Evolutionary conservation across 2,113 vertebrate genomes (phyloP), one percentile per base, ranked within the genome.

Genomic region (Choloepus hoffmanni): DNA sequence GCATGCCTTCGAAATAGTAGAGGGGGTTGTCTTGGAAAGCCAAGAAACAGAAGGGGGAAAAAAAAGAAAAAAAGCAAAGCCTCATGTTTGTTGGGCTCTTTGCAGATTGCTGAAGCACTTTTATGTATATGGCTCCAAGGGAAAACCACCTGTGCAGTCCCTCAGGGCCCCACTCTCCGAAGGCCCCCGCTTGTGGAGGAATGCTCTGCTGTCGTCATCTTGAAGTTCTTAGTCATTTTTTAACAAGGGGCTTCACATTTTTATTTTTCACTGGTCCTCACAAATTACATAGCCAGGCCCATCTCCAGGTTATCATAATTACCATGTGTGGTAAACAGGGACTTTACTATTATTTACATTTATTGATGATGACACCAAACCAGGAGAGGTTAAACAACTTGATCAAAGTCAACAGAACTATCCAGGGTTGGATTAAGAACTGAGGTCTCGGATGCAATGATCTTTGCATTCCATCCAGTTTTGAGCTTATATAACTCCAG

Each of bases 151-250:
- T 74, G 30, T 26, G 1, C 0, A 7, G 36, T 36, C 63, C 74
- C 0, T 1, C 36, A 81, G 2, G 4, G 18, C 68, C 92, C 84
- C 81, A 9, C 9, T n/a, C 53, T 85, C 36, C 72, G 82, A 70
- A 14, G 60, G 12, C 62, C 48, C 50, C 14, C 60, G 14, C 28
- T 10, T 3, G 76, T 23, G 30, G 7, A 30, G 43, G 67, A 53
- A 48, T 83, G 70, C n/a, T 45, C 60, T 92, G 36, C 63, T 43
- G 0, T 63, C 14, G 2, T 26, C 67, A 15, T 87, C 36, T 93
- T 90, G 45, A 93, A 84, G 76, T 40, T 67, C 85, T 87, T 84
- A 40, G 70, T 33, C 24, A 43, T 81, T 88, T 92, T 94, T 82
- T 6, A 87, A 43, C 24, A 89, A 89, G 28, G 28, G 33, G 19